A percentile compares a stretch with the other conserved stretches of the same genome.
Evolutionary conservation across 2,888 invertebrate species (phyloP).

Genomic region (Trachelus tabidus): DNA sequence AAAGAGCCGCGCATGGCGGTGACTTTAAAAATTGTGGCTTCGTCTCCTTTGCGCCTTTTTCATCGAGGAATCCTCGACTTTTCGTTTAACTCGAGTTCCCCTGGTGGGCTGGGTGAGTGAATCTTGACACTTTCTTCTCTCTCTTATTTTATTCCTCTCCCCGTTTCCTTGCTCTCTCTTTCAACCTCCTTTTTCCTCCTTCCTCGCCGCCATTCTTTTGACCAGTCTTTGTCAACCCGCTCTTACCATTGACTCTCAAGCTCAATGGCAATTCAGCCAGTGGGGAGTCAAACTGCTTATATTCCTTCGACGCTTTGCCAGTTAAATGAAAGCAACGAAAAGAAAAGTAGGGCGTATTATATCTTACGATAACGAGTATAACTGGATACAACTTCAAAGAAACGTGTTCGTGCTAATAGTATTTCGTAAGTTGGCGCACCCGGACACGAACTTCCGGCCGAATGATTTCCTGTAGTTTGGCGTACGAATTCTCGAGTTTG

Average conservation of each 20-base stretch:
- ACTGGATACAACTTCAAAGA: not conserved
- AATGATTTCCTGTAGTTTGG: not conserved
- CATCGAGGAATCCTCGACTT: too few species aligned
- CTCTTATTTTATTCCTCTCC: not conserved
- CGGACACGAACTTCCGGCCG: not conserved
- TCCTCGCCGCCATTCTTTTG: not conserved
- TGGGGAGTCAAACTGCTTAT: not conserved
- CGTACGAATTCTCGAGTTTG: not conserved
- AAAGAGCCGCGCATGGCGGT: too few species aligned
- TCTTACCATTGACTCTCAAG: not conserved
- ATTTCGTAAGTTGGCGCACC: not conserved
- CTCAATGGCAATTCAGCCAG: not conserved
- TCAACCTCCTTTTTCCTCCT: not conserved
- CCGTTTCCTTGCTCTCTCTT: not conserved
- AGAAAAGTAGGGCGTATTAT: not conserved
- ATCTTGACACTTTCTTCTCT: not conserved
- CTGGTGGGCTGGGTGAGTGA: too few species aligned
- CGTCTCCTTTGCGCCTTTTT: too few species aligned
- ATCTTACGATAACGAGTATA: not conserved
- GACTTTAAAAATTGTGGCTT: too few species aligned
- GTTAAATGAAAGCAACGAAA: not conserved
- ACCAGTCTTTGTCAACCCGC: not conserved
- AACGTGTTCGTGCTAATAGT: not conserved
- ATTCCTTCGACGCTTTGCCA: not conserved
- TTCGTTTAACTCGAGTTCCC: too few species aligned